Percentiles rank a stretch among this genome's conserved stretches.
These are phyloP conservation scores for Drosophila robusta DNA, from an alignment of 2,888 invertebrate species.

Conservation along the genomic window DNA sequence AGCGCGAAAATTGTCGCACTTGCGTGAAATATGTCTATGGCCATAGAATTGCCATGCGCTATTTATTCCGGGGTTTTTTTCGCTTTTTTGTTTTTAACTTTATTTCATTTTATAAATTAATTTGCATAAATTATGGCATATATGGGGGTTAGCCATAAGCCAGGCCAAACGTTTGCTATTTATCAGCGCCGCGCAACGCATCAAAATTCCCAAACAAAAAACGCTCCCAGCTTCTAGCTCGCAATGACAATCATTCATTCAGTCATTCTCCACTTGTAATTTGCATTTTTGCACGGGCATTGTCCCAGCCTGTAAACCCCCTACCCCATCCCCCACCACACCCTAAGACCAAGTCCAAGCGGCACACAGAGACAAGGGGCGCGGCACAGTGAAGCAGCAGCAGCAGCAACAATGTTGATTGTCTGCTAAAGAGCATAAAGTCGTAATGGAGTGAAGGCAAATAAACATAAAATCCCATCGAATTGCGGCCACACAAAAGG, in stretches of 20 bases:
- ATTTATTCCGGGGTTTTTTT: slow-evolving; percentile 2
- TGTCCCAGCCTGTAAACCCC: slow-evolving; percentile 35
- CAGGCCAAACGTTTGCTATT: slow-evolving; percentile 68
- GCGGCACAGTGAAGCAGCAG: background rate
- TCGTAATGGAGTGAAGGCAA: slow-evolving; percentile 79
- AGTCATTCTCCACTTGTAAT: slow-evolving; percentile 62
- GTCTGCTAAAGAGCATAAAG: slow-evolving; percentile 81
- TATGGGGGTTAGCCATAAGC: slow-evolving; percentile 56
- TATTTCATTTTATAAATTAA: slow-evolving; percentile 69
- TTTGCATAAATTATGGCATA: slow-evolving; percentile 79
- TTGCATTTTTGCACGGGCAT: slow-evolving; percentile 78
- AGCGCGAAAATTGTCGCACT: slow-evolving; percentile 74
- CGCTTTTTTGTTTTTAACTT: slow-evolving; percentile 15
- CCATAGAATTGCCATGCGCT: slow-evolving; percentile 36
- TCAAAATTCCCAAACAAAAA: slow-evolving; percentile 49
- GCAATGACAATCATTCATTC: slow-evolving; percentile 58
- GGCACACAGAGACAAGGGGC: slow-evolving; percentile 10
- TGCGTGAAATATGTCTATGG: slow-evolving; percentile 70
- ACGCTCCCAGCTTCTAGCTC: slow-evolving; percentile 29
- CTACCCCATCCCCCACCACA: background rate
- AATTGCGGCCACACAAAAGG: slow-evolving; percentile 75
- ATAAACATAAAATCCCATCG: slow-evolving; percentile 79
- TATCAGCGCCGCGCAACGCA: slow-evolving; percentile 53
- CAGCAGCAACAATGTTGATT: slow-evolving; percentile 67
- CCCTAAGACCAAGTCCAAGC: slow-evolving; percentile 6